Conservation (phyloP, 1,140 invertebrate species). For the Limonius californicus region DNA sequence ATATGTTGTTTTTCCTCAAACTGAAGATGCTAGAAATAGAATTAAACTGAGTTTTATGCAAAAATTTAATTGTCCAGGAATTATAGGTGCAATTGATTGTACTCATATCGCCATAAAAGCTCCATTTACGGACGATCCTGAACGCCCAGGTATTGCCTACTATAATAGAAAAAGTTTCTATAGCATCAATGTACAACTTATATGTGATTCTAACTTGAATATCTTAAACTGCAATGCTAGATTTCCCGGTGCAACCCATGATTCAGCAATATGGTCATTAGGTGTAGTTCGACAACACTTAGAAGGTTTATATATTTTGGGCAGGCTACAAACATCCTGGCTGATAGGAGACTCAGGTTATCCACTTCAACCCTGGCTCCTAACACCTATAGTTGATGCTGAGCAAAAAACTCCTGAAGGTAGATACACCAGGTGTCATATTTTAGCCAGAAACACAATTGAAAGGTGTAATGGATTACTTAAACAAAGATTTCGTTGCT, state of each 20-base stretch:
- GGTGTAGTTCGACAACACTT: slow-evolving; percentile 23
- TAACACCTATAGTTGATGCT: slow-evolving; percentile 36
- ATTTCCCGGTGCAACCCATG: neutral
- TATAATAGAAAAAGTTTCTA: slow-evolving; percentile 31
- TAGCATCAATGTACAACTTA: slow-evolving; percentile 29
- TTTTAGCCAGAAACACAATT: slow-evolving; percentile 33
- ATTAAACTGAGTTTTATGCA: slow-evolving; percentile 29
- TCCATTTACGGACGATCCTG: slow-evolving; percentile 22
- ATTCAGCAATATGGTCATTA: slow-evolving; percentile 6
- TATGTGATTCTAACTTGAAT: neutral
- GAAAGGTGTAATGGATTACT: slow-evolving; percentile 38
- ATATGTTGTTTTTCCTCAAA: slow-evolving; percentile 15
- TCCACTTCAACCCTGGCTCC: slow-evolving; percentile 40
- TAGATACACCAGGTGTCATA: slow-evolving; percentile 32
- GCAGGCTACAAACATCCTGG: neutral
- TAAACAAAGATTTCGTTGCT: slow-evolving; percentile 46
- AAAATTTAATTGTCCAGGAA: slow-evolving; percentile 30
- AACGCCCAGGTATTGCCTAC: slow-evolving; percentile 25
- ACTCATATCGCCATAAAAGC: slow-evolving; percentile 34
- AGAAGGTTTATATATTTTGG: slow-evolving; percentile 2
- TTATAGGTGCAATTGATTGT: slow-evolving; percentile 39
- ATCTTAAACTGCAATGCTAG: neutral
- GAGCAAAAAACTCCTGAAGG: slow-evolving; percentile 27
- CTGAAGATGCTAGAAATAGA: neutral
- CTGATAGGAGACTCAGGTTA: slow-evolving; percentile 42